These are phyloP conservation scores for Tragelaphus eurycerus DNA, from an alignment of 2,797 vertebrate species.

Conservation along the genomic window DNA sequence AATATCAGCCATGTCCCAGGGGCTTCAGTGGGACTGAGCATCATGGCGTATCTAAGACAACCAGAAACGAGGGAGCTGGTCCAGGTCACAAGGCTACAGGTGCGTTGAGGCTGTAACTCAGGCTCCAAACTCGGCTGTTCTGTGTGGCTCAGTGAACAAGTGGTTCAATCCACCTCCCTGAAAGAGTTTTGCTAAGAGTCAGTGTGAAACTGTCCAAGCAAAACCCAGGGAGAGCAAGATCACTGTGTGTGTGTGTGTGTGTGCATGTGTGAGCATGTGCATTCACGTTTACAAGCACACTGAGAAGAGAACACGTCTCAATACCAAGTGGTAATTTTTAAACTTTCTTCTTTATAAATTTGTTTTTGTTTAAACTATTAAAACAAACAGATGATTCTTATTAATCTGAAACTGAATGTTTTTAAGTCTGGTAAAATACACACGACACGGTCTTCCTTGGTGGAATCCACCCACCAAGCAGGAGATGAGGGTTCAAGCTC, in stretches of 20 bases:
- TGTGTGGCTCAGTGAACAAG: not conserved
- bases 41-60: not conserved
- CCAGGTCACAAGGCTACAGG: not conserved
- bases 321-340: not conserved
- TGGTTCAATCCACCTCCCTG: not conserved
- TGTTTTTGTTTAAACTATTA: constrained; percentile 21
- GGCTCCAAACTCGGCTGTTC: not conserved
- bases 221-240: not conserved
- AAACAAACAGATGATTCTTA: not conserved
- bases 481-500: not conserved
- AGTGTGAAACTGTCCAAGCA: not conserved
- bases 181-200: not conserved
- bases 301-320: not conserved
- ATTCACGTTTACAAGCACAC: not conserved
- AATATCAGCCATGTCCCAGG: not conserved
- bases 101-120: not conserved
- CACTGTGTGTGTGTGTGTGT: too few species aligned
- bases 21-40: not conserved
- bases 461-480: not conserved
- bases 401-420: not conserved
- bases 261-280: too few species aligned
- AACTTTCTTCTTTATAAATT: not conserved
- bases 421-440: not conserved
- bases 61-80: not conserved
- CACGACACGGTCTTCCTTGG: not conserved